phyloP scores from a whole-genome alignment of 2,113 vertebrate genomes.

The Pantherophis guttatus region DNA sequence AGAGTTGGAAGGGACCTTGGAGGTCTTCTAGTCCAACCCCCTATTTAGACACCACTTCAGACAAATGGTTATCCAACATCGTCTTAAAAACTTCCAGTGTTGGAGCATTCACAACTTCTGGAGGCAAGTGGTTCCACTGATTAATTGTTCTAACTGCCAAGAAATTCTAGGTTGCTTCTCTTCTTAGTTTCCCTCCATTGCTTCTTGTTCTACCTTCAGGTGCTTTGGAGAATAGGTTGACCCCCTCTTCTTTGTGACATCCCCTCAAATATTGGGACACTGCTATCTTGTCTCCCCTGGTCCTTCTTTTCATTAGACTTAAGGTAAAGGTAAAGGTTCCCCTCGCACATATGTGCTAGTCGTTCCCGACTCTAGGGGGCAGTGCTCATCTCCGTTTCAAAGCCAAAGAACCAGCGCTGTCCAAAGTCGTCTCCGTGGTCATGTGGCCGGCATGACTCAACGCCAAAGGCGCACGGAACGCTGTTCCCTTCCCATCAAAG shows the following conservation, averaged over 20 bases:
- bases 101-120: not conserved
- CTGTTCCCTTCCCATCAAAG: too few relatives aligned
- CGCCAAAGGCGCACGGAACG: too few relatives aligned
- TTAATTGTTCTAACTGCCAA: not conserved
- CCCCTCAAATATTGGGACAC: rapidly evolving
- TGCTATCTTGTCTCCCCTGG: not conserved
- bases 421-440: too few relatives aligned
- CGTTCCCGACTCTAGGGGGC: too few relatives aligned
- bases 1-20: not conserved
- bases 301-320: not conserved
- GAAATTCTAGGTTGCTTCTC: not conserved
- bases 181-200: not conserved
- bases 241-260: not conserved
- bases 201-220: not conserved
- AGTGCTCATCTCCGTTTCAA: too few relatives aligned
- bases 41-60: not conserved
- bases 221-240: not conserved
- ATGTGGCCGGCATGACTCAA: too few relatives aligned
- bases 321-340: too few relatives aligned
- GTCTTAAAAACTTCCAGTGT: not conserved
- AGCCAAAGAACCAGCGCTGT: too few relatives aligned
- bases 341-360: too few relatives aligned
- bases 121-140: not conserved
- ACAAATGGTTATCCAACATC: not conserved
- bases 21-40: not conserved